Conservation (phyloP, 2,888 invertebrate genomes). For the Ferdinandea cuprea region DNA sequence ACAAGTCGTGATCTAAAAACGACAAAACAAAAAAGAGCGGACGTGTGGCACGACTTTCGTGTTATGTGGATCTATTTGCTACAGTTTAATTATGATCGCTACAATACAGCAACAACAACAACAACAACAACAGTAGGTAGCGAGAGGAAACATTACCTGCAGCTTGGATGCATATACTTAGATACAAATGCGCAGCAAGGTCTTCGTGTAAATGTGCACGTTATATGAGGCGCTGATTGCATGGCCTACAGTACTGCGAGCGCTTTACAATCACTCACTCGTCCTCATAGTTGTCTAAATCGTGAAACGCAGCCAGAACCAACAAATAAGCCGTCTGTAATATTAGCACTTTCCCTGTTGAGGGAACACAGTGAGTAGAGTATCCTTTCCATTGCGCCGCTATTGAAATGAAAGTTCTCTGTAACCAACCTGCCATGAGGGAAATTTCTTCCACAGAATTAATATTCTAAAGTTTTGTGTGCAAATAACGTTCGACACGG, state of each 20-base stretch:
- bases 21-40: constrained; percentile 71
- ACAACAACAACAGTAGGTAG: constrained; percentile 45
- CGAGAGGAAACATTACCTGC: constrained; percentile 47
- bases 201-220: constrained; percentile 57
- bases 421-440: constrained; percentile 17
- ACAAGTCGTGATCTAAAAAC: constrained; percentile 68
- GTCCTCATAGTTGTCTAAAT: constrained; percentile 30
- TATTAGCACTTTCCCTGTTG: constrained; percentile 59
- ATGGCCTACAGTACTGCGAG: constrained; percentile 45
- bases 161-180: constrained; percentile 34
- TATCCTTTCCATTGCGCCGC: constrained; percentile 2
- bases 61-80: constrained; percentile 75
- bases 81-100: constrained; percentile 75
- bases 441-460: constrained; percentile 39
- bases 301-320: constrained; percentile 29
- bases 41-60: constrained; percentile 76
- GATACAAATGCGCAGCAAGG: constrained; percentile 53
- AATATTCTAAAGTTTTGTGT: constrained; percentile 51
- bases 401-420: constrained; percentile 51
- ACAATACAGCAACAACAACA: constrained; percentile 49
- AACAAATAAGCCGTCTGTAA: constrained; percentile 6
- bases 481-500: constrained; percentile 37
- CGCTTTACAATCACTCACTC: constrained; percentile 49
- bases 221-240: constrained; percentile 56
- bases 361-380: constrained; percentile 28